Conservation (phyloP, 2,888 invertebrate genomes). For the Ochropacha duplaris region DNA sequence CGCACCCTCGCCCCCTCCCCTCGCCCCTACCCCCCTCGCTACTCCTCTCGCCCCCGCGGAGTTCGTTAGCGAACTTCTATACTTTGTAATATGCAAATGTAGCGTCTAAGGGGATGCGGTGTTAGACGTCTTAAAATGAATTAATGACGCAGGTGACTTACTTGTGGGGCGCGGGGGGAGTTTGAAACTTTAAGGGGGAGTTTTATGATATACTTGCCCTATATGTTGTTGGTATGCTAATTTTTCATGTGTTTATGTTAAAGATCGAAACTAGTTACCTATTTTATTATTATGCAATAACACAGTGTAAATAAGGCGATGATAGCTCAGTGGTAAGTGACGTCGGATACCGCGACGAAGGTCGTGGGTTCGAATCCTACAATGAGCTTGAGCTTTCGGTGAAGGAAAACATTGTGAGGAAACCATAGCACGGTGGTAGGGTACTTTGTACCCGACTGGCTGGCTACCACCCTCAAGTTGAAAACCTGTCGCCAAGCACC, state of each 20-base stretch:
- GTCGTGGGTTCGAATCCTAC: too few species aligned
- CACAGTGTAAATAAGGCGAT: too few species aligned
- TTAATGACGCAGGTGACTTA: conserved; percentile 79
- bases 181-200: conserved; percentile 10
- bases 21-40: conserved; percentile 15
- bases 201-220: conserved; percentile 9
- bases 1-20: conserved; percentile 29
- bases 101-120: conserved; percentile 66
- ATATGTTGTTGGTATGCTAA: not conserved
- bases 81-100: conserved; percentile 84
- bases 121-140: conserved; percentile 80
- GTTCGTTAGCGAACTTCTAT: conserved; percentile 81
- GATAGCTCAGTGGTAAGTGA: too few species aligned
- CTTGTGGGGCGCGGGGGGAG: conserved; percentile 12
- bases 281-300: too few species aligned
- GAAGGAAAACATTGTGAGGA: too few species aligned
- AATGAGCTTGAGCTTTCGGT: too few species aligned
- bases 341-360: too few species aligned
- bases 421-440: too few species aligned
- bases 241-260: not conserved
- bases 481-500: too few species aligned
- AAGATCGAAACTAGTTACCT: too few species aligned
- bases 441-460: too few species aligned
- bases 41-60: conserved; percentile 39
- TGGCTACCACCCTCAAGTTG: too few species aligned